Conservation (phyloP, 2,888 invertebrate species). For the Incurvaria masculella region DNA sequence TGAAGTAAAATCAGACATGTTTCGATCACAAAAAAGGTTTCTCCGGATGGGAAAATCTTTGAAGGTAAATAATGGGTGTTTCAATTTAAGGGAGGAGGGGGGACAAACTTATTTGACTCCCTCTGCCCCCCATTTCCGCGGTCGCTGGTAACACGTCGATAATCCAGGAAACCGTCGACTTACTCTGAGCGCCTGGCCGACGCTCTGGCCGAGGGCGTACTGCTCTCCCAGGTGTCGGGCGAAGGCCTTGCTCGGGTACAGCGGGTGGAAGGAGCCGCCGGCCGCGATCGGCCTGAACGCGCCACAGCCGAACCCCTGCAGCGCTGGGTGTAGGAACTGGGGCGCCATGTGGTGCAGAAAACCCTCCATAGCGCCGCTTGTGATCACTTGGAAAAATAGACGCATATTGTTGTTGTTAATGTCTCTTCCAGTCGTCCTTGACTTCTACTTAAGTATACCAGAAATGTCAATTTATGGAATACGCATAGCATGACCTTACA, state of each 20-base stretch:
- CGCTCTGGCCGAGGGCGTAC: conserved; percentile 48
- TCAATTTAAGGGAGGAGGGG: not conserved
- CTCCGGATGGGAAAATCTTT: too few relatives aligned
- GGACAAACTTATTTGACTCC: conserved; percentile 1
- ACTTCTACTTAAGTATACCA: too few relatives aligned
- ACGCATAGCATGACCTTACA: too few relatives aligned
- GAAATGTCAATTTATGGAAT: too few relatives aligned
- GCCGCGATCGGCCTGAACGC: conserved; percentile 43
- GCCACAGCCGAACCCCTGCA: conserved; percentile 52
- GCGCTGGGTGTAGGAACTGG: conserved; percentile 50
- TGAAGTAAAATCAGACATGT: too few relatives aligned
- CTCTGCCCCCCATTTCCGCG: too few relatives aligned
- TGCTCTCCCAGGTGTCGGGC: conserved; percentile 50
- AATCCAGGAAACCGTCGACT: conserved; percentile 7
- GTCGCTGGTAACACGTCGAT: not conserved
- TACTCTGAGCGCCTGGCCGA: conserved; percentile 48
- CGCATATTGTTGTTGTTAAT: too few relatives aligned
- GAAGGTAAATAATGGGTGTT: too few relatives aligned
- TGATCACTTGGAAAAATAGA: too few relatives aligned
- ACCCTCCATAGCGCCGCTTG: conserved; percentile 38
- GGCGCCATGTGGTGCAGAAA: conserved; percentile 54
- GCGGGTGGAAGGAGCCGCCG: conserved; percentile 49
- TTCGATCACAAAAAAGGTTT: too few relatives aligned
- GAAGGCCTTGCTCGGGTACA: conserved; percentile 50
- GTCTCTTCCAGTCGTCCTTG: too few relatives aligned